Conservation (phyloP, 2,797 vertebrate species). For the Menidia menidia region DNA sequence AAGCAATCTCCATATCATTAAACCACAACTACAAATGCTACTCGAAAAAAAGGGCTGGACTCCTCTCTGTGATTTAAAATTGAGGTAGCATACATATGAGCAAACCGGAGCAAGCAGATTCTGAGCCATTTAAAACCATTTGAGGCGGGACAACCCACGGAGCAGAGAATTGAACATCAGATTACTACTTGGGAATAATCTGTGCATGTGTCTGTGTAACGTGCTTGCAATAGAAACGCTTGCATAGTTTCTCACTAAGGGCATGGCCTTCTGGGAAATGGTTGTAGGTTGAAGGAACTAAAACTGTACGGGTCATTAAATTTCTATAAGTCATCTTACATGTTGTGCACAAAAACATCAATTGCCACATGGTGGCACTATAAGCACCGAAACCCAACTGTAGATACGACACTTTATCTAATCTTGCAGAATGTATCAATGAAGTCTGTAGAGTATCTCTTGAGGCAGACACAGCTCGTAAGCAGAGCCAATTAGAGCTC, state of each 20-base stretch:
- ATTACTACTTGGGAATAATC: not conserved
- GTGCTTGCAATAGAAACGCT: not conserved
- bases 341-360: not conserved
- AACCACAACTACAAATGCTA: constrained; percentile 24
- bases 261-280: not conserved
- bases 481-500: constrained; percentile 38
- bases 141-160: not conserved
- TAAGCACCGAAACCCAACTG: not conserved
- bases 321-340: no score
- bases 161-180: not conserved
- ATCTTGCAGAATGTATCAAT: not conserved
- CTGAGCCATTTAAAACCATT: constrained; percentile 2
- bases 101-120: not conserved
- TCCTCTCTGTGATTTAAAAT: constrained; percentile 9
- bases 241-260: no score
- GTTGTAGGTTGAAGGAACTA: not conserved
- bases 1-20: constrained; percentile 38
- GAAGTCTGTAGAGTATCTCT: constrained; percentile 24
- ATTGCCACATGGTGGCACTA: constrained; percentile 2
- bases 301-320: not conserved
- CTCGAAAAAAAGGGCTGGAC: constrained; percentile 7
- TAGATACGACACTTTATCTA: not conserved
- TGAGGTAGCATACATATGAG: not conserved
- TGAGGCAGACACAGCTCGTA: not conserved
- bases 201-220: not conserved